Base-by-base conservation (phyloP, 2,888 invertebrate genomes). In the Acanthosepion pharaonis region DNA sequence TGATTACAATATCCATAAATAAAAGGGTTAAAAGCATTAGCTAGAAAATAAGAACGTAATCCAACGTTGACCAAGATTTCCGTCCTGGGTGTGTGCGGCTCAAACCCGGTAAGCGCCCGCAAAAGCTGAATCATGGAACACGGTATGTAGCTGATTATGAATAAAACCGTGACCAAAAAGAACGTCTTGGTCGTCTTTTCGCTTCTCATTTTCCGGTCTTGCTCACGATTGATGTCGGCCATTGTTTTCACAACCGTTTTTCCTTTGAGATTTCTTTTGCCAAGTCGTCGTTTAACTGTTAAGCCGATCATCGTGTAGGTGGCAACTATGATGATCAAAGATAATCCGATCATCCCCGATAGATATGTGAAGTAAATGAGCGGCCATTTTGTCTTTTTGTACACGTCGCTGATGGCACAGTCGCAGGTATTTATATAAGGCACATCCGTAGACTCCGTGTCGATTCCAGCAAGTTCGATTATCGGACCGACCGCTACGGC, bases 1-100 rank as follows among this genome's bases (percentile, higher is more conserved):
- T n/a, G 15, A 25, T 94, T 94, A 48, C 94, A 94, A 33, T 94
- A 94, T n/a, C 94, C 94, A 64, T 94, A 94, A 9, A 94, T 94
- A 6, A 94, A 94, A 25, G 94, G 94, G 20, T 94, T 94, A 18
- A 94, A 23, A 20, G 94, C 53, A 33, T 94, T 94, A 25, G n/a
- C 94, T 4, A 94, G 64, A 48, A 94, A 94, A 48, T 55, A 94
- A 0, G 94, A 94, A 55, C 94, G 94, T 8, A 94, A 28, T 33
- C 94, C 94, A 51, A 94, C 15, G 42, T 94, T 94, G 55, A 94
- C 51, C 28, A 94, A 5, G 23, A 94, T 94, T 59, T 94, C 94
- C 64, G 55, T 55, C 33, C 28, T 33, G 3, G 59, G 33, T 9
- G 11, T 64, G 53, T 92, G 92, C 0, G 55, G 59, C 42, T 64